Percentiles rank a stretch among this genome's conserved stretches.
Evolutionary conservation across 2,797 vertebrate genomes (phyloP).

Genomic region (Orestias chungarensis): DNA sequence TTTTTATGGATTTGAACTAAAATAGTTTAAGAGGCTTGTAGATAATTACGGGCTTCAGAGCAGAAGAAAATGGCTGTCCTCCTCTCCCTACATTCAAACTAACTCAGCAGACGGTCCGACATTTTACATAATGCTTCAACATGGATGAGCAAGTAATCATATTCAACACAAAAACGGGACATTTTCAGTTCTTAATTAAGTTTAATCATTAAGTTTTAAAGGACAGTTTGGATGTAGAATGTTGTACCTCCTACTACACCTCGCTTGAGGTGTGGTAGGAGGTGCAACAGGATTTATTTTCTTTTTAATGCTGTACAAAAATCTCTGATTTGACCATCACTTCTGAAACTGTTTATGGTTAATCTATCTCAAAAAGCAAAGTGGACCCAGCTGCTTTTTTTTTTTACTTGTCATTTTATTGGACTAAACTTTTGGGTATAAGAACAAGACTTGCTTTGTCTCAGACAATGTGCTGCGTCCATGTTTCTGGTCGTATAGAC

Average conservation of each 20-base stretch:
- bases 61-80: background rate
- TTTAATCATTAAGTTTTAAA: background rate
- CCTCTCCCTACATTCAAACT: too few relatives aligned
- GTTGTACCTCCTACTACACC: too few relatives aligned
- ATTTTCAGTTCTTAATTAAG: background rate
- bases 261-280: background rate
- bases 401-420: background rate
- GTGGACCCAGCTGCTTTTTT: background rate
- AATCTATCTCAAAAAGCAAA: background rate
- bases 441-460: too few relatives aligned
- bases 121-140: background rate
- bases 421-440: background rate
- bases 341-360: background rate
- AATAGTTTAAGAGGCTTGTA: too few relatives aligned
- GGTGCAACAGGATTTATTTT: background rate
- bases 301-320: background rate
- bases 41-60: too few relatives aligned
- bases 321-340: background rate
- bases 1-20: too few relatives aligned
- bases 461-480: too few relatives aligned
- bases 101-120: background rate
- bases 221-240: background rate
- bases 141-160: background rate
- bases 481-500: too few relatives aligned
- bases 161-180: background rate